Evolutionary conservation across 2,888 invertebrate genomes (phyloP).

Genomic region (Acanthosepion pharaonis): DNA sequence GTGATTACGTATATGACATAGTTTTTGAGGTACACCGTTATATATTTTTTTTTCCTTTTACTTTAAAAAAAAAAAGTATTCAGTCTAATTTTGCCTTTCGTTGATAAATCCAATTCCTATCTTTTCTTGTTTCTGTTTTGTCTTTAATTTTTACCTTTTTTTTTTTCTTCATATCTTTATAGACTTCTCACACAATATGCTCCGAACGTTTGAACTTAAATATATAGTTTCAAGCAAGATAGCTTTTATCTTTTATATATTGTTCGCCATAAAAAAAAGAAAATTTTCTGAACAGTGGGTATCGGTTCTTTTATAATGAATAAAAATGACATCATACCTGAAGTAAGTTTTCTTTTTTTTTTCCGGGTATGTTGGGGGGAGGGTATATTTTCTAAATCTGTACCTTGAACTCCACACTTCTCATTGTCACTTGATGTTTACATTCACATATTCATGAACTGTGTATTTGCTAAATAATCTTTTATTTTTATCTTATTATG

Average conservation of each 20-base stretch:
- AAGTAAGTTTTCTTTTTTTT: no score
- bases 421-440: no score
- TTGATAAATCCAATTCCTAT: background rate
- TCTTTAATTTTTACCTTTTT: background rate
- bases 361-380: no score
- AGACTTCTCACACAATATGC: background rate
- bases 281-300: background rate
- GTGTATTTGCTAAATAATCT: no score
- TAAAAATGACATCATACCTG: background rate
- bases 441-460: no score
- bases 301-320: background rate
- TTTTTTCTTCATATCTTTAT: background rate
- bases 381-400: no score
- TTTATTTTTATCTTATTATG: no score
- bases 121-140: background rate
- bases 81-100: no score
- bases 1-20: no score
- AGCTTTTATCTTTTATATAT: background rate
- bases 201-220: background rate
- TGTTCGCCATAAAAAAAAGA: background rate
- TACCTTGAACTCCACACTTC: no score
- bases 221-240: background rate
- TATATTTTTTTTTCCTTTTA: no score
- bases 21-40: background rate
- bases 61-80: no score